Base-by-base conservation (phyloP, 2,113 vertebrate genomes). In the Sceloporus undulatus region DNA sequence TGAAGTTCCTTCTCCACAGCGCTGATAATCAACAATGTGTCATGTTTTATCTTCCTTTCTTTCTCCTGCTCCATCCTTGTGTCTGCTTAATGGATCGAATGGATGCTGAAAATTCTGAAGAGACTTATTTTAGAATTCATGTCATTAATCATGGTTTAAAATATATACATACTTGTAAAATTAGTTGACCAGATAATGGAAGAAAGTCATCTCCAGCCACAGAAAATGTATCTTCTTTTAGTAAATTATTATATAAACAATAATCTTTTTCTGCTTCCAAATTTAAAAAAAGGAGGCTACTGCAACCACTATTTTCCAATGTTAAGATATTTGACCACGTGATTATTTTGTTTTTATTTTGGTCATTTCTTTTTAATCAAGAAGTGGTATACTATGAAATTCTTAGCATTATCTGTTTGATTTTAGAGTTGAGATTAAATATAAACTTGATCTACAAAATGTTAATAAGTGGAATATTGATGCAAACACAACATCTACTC, bases 311-410 rank as follows among this genome's bases (percentile, higher is more conserved):
- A 18, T 77, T 85, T 59, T 48, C 79, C 62, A 25, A 40, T 65
- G 59, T 82, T 80, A 59, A 38, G 18, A 7, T 13, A 18, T 13
- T 52, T 79, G 77, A 27, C 7, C 38, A 65, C 16, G 9, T 29
- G 16, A 27, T 19, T 5, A 9, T 75, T 38, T 62, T 82, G 38
- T 82, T 62, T 40, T 65, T 40, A 42, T 18, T 7, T 11, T 29
- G 40, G 16, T 42, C 6, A 5, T 59, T 65, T 73, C 19, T 84
- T 80, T 80, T 25, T 14, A 40, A 38, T 29, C 79, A 71, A 48
- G 73, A n/a, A 80, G 80, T 59, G n/a, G 21, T 52, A 80, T 59
- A 54, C 56, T 81, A 81, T 73, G 16, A 83, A 71, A 71, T 52
- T 23, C 42, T 52, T 52, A 11, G 9, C 42, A 42, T 42, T 40